Evolutionary conservation across 1,140 invertebrate genomes (phyloP), one percentile per base, ranked within the genome.

Genomic region (Scaptomyza hsui): DNA sequence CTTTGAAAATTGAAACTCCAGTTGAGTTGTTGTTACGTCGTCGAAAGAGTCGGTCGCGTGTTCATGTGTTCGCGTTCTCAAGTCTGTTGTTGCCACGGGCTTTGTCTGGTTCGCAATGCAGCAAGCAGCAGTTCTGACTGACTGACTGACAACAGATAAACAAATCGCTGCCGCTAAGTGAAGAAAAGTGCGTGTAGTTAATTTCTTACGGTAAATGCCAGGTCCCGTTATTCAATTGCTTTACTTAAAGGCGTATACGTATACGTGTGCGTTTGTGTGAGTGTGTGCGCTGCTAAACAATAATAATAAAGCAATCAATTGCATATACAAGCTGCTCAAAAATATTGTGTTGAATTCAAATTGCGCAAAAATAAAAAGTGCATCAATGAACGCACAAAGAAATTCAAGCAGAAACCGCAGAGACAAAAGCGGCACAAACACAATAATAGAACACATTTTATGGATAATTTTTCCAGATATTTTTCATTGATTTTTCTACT

Each of bases 401-500:
- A 26, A 56, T 24, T 24, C 12, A 72, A 26, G 62, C 29, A 48
- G 42, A 52, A 42, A 29, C 10, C 29, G 37, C 35, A 53, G 21
- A 26, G 15, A 62, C 13, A 29, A 47, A 55, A 55, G 67, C 61
- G 60, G 55, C 70, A 61, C 42, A 35, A 63, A 76, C 47, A 80
- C 4, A 64, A 67, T 73, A 77, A 59, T 63, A 48, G n/a, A 52
- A 75, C 62, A 71, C 51, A 51, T 44, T 59, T 85, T 55, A 81
- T 77, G 55, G 78, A 67, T 55, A 88, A 67, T 77, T 86, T 85
- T 86, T 88, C 39, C 78, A 81, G 64, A 86, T 86, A 86, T 88
- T 81, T 85, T 86, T 86, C 81, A 86, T 86, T 86, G 81, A 86
- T 86, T 86, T 86, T 86, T 86, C 81, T 72, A 61, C 77, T 86